Conservation (phyloP, 2,113 vertebrate genomes). For the Hyla sarda region DNA sequence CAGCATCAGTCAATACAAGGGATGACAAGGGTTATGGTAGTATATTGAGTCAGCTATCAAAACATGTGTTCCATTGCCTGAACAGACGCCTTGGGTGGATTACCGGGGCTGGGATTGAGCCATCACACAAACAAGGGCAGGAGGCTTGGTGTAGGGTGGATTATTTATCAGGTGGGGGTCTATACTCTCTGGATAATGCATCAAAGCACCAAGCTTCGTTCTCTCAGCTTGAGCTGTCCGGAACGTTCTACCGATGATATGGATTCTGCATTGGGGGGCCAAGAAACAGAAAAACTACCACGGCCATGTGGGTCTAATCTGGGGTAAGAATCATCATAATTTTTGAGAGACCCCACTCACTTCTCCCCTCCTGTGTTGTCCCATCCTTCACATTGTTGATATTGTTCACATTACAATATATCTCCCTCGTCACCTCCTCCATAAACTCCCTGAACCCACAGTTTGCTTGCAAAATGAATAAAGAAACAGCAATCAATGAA, state of each 20-base stretch:
- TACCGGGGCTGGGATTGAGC: conserved; percentile 54
- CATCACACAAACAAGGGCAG: conserved; percentile 55
- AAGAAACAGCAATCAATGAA: conserved; percentile 11
- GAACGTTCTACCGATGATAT: conserved; percentile 45
- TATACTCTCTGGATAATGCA: conserved; percentile 52
- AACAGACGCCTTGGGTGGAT: conserved; percentile 54
- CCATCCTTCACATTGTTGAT: conserved; percentile 24
- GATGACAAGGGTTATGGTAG: conserved; percentile 28
- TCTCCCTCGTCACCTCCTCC: neutral
- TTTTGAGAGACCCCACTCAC: conserved; percentile 1
- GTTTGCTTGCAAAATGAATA: conserved; percentile 1
- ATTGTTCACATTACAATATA: conserved; percentile 9
- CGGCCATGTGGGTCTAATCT: conserved; percentile 55
- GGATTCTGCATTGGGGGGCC: conserved; percentile 55
- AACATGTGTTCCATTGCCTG: conserved; percentile 40
- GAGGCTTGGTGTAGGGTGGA: conserved; percentile 53
- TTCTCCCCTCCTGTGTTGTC: conserved; percentile 11
- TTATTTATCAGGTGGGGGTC: conserved; percentile 46
- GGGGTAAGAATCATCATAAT: conserved; percentile 44
- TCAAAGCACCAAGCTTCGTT: conserved; percentile 59
- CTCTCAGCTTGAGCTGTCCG: conserved; percentile 57
- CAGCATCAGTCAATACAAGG: conserved; percentile 47
- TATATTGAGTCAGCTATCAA: conserved; percentile 34
- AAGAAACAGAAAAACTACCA: conserved; percentile 51
- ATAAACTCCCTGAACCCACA: neutral